A percentile compares a stretch with the other conserved stretches of the same genome.
Evolutionary conservation across 2,888 invertebrate genomes (phyloP).

Genomic region (Metacarcinus magister): DNA sequence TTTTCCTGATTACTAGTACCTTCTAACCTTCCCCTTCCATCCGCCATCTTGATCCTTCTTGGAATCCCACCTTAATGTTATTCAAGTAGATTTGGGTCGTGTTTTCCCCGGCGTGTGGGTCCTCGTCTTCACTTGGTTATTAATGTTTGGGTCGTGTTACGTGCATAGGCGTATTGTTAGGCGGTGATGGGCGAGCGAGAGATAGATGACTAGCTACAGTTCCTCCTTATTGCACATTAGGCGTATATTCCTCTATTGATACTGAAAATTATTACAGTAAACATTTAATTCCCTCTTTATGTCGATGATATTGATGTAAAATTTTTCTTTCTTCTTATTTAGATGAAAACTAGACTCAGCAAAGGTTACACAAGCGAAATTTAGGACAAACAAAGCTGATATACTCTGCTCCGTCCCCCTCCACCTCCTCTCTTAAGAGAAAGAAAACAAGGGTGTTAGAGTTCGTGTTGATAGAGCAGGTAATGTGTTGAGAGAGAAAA

Average conservation of each 20-base stretch:
- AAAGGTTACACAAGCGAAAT: neutral
- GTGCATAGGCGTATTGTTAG: neutral
- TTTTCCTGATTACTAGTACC: neutral
- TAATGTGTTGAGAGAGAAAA: neutral
- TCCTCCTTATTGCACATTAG: no score
- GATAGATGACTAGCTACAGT: neutral
- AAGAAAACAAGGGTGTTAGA: neutral
- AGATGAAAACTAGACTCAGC: neutral
- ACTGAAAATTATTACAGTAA: no score
- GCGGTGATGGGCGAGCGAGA: neutral
- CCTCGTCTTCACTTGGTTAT: neutral
- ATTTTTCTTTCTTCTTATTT: neutral
- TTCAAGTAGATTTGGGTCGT: neutral
- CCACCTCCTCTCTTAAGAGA: neutral
- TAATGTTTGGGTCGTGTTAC: neutral
- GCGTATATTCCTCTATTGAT: no score
- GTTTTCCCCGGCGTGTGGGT: neutral
- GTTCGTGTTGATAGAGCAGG: neutral
- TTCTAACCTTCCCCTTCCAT: neutral
- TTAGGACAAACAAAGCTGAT: neutral
- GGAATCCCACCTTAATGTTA: constrained; percentile 19
- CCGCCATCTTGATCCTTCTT: neutral
- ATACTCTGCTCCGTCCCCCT: neutral
- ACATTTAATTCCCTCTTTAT: no score
- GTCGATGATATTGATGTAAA: no score